A percentile compares a stretch with the other conserved stretches of the same genome.
These are phyloP conservation scores for Pseudochromis fuscus DNA, from an alignment of 2,797 vertebrate species.

Conservation along the genomic window DNA sequence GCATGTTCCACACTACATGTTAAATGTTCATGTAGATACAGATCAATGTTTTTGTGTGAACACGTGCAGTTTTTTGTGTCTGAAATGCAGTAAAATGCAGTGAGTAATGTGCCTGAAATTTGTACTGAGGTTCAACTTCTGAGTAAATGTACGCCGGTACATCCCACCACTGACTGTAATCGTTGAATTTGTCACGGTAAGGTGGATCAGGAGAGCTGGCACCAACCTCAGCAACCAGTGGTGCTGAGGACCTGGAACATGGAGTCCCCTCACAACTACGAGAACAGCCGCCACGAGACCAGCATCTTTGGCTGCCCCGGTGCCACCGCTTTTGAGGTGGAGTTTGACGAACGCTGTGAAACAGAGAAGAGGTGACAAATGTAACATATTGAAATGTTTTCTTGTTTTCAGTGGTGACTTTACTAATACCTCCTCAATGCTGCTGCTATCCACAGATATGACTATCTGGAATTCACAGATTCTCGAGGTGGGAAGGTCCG, in stretches of 20 bases:
- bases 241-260: conserved; percentile 92
- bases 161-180: neutral
- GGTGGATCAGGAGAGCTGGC: conserved; percentile 91
- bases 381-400: neutral
- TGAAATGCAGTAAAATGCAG: neutral
- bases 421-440: neutral
- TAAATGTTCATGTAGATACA: no score
- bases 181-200: conserved; percentile 51
- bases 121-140: neutral
- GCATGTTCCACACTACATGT: no score
- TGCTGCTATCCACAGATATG: conserved; percentile 86
- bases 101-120: neutral
- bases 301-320: conserved; percentile 95
- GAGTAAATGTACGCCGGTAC: neutral
- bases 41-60: no score
- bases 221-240: conserved; percentile 93
- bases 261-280: conserved; percentile 97
- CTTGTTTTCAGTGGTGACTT: neutral
- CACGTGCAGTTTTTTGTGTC: no score
- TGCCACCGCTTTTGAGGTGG: conserved; percentile 95
- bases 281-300: conserved; percentile 95
- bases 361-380: conserved; percentile 93
- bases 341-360: conserved; percentile 98
- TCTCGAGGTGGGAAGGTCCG: conserved; percentile 96
- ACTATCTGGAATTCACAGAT: conserved; percentile 98